Base-by-base conservation (phyloP, 2,888 invertebrate genomes). In the Ophion ellenae region DNA sequence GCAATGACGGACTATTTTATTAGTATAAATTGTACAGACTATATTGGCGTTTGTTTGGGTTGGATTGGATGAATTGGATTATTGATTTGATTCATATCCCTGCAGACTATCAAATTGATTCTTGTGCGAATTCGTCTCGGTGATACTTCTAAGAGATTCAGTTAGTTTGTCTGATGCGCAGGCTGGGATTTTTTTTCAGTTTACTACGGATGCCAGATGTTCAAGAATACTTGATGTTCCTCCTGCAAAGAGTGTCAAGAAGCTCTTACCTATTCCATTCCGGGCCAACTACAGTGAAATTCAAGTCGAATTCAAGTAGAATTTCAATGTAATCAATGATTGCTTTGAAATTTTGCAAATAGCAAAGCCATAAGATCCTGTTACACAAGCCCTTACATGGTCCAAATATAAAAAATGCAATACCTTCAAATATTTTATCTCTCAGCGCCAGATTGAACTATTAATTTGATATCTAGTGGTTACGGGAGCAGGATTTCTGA, bases 381-480 rank as follows among this genome's bases (percentile, higher is more conserved):
- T 36, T 6, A 36, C 4, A 36, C 36, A 92, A 87, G 90, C 91
- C n/a, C 77, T 90, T 3, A 91, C 92, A 11, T 92, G 90, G 90
- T 91, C 90, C 6, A 89, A 90, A 7, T 91, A 91, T 78, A 91
- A 91, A 87, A 88, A 90, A 63, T 81, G 86, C 47, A 91, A 92
- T 86, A 90, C 91, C 4, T 90, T 24, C 0, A 24, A 24, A 24
- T 24, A 24, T 24, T 24, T 24, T 24, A 24, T 24, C 1, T 1
- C 24, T 24, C 24, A 24, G 24, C 24, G 24, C 24, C 24, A 1
- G 24, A 24, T 24, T 24, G 24, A 24, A 24, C 24, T 24, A 24
- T 93, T 20, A 91, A 90, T 82, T 93, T 89, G 88, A 86, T 93
- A 7, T 93, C 92, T 24, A 66, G 81, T 17, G 93, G 93, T 6